Base-by-base conservation (phyloP, 2,888 invertebrate genomes). In the Rhodophaea formosa region DNA sequence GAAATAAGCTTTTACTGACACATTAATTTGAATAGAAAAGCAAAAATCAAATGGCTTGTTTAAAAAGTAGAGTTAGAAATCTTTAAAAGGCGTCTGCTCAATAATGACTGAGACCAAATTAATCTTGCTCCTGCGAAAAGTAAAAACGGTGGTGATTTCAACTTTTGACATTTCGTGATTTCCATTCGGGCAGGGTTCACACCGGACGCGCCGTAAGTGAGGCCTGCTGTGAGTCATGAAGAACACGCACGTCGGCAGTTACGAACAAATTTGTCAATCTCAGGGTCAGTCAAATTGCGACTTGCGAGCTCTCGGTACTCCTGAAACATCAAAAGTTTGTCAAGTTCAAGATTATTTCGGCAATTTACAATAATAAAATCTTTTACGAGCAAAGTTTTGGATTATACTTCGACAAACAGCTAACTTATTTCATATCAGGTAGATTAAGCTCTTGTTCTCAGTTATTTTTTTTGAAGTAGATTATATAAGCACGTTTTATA, bases 101-200 rank as follows among this genome's bases (percentile, higher is more conserved):
- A 32, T 6, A 3, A 8, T 3, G 8, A 35, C 1, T 35, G 10
- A 12, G 0, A 5, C 2, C 8, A 3, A 12, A 39, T 5, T 39
- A 39, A 39, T 39, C 39, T 39, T 12, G 39, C n/a, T 29, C 45
- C 7, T 29, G 6, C 23, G n/a, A 46, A 46, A 23, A 12, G 43
- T 44, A 46, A 61, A 56, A 42, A 59, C 51, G 56, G 46, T 23
- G 46, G 56, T 55, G 66, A 52, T 39, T 58, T 47, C 57, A 59
- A 61, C 62, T 59, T 67, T 70, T 72, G 70, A 65, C 67, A 71
- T 71, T 72, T 71, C 70, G 67, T 66, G 70, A 66, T 59, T 51
- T 54, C 59, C 52, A 61, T 56, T 55, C 59, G 55, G 57, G 62
- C 65, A 61, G 46, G 53, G 54, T 53, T 52, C 44, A 44, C 47